Evolutionary conservation across 2,113 vertebrate species (phyloP).

Genomic region (Phycodurus eques): DNA sequence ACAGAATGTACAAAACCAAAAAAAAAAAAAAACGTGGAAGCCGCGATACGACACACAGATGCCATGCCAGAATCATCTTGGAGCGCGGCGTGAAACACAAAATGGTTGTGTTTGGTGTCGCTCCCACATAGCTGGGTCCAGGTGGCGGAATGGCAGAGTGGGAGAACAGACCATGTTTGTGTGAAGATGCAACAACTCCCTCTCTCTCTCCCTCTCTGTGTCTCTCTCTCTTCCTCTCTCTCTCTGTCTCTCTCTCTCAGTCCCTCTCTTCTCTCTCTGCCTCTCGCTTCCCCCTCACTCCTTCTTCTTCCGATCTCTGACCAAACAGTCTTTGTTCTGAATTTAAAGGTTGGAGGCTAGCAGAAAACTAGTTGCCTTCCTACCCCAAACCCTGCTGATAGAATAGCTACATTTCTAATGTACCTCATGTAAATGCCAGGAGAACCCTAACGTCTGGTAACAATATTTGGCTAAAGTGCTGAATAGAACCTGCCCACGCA

Average conservation of each 20-base stretch:
- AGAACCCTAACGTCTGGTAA: neutral
- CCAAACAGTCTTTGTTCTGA: conserved; percentile 59
- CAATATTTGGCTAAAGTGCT: neutral
- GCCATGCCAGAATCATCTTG: conserved; percentile 2
- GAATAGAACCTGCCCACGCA: neutral
- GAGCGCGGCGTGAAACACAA: conserved; percentile 54
- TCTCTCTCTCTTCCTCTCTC: conserved; percentile 35
- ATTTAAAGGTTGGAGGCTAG: conserved; percentile 70
- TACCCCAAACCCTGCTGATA: conserved; percentile 49
- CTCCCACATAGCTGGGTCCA: conserved; percentile 67
- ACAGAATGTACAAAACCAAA: neutral
- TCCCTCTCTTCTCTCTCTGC: neutral
- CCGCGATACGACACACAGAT: conserved; percentile 34
- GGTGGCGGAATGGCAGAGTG: conserved; percentile 73
- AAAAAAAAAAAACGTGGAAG: conserved; percentile 36
- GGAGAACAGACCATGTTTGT: conserved; percentile 71
- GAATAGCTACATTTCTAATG: neutral
- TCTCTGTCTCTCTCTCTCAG: conserved; percentile 15
- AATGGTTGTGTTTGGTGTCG: conserved; percentile 61
- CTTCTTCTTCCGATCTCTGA: conserved; percentile 52
- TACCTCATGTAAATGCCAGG: neutral
- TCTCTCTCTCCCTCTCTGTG: conserved; percentile 57
- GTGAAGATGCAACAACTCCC: conserved; percentile 70
- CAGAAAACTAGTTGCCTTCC: conserved; percentile 62
- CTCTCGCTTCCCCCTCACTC: neutral